Conservation (phyloP, 1,140 invertebrate genomes). For the Conus ventricosus region DNA sequence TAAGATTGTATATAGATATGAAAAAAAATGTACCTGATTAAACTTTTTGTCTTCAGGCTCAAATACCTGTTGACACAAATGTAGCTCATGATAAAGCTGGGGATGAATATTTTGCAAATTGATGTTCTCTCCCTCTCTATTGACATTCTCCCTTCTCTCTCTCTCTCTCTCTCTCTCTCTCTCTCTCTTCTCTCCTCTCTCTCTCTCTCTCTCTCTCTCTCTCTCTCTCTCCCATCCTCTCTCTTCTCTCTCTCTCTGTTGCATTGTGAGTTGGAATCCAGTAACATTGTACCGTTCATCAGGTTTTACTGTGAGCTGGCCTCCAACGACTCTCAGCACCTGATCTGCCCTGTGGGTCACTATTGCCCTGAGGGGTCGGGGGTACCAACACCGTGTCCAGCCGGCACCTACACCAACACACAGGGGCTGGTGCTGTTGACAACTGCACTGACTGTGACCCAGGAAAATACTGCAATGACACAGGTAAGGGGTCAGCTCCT, state of each 20-base stretch:
- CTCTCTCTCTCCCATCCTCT: neutral
- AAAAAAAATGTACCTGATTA: no score
- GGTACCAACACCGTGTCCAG: constrained; percentile 55
- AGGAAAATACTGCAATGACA: constrained; percentile 70
- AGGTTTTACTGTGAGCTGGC: constrained; percentile 69
- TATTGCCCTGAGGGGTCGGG: constrained; percentile 66
- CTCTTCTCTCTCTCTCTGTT: neutral
- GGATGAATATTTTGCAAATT: no score
- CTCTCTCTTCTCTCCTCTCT: no score
- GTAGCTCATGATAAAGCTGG: no score
- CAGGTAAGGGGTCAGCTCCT: constrained; percentile 45
- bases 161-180: no score
- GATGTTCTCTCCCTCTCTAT: no score
- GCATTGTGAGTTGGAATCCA: neutral
- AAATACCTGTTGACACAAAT: no score
- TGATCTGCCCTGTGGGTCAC: constrained; percentile 63
- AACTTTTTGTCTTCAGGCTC: no score
- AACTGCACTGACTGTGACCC: constrained; percentile 66
- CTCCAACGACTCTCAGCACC: constrained; percentile 58
- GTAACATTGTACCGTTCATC: constrained; percentile 21
- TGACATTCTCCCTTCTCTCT: no score
- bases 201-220: neutral
- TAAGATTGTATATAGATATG: no score
- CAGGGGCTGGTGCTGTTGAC: constrained; percentile 56
- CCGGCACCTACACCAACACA: constrained; percentile 66